phyloP scores from a whole-genome alignment of 2,888 invertebrate genomes.

The Zele albiditarsus region DNA sequence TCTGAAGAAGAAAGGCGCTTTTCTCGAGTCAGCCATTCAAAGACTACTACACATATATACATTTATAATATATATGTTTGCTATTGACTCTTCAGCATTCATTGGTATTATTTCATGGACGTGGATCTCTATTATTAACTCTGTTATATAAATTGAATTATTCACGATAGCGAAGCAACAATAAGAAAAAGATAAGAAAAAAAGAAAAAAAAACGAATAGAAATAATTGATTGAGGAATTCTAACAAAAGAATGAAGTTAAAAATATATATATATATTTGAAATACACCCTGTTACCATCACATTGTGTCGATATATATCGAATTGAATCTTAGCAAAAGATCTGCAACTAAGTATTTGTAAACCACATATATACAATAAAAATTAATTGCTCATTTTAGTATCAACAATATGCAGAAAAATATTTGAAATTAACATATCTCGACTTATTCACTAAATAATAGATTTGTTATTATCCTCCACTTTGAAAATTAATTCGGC shows the following conservation, averaged over 20 bases:
- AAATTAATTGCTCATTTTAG: not conserved
- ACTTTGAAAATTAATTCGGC: constrained; percentile 20
- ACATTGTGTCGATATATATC: not conserved
- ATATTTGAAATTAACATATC: not conserved
- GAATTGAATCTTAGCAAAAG: not conserved
- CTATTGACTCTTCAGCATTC: constrained; percentile 29
- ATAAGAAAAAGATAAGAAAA: not conserved
- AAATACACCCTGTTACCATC: not conserved
- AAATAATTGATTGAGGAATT: not conserved
- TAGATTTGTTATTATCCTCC: constrained; percentile 25
- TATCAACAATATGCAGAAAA: not conserved
- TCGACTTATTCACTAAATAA: constrained; percentile 22
- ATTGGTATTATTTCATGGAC: not conserved
- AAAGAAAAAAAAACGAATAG: not conserved
- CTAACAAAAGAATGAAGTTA: not conserved
- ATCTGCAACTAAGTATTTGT: not conserved
- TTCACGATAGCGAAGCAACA: not conserved
- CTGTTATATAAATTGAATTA: not conserved
- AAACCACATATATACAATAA: not conserved
- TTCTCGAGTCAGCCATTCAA: constrained; percentile 21
- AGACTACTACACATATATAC: constrained; percentile 6
- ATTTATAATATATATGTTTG: not conserved
- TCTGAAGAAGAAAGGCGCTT: constrained; percentile 29
- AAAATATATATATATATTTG: not conserved
- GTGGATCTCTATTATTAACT: not conserved